Evolutionary conservation across 2,888 invertebrate genomes (phyloP), one percentile per base, ranked within the genome.

Genomic region (Norana najaformis): DNA sequence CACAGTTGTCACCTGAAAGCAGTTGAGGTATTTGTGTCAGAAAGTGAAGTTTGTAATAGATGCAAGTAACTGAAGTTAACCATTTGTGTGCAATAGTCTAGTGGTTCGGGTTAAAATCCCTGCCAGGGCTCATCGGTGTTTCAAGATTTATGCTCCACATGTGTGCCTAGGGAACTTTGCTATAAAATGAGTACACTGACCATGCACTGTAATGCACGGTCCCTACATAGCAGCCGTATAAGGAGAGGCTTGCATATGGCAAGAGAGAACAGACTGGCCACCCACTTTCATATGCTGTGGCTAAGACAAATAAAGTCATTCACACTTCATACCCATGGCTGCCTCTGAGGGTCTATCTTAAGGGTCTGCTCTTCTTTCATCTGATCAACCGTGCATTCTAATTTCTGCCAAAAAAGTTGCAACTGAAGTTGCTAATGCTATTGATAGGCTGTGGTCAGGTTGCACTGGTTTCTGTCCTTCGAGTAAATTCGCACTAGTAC

Each of bases 1-100:
- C 90, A 90, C 69, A 23, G 30, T 13, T 36, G 16, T 35, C 90
- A 90, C 69, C n/a, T 90, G 36, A 88, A 88, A 82, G 88, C 90
- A 38, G 34, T 90, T 34, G 69, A 69, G 82, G 90, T 88, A 47
- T 53, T 47, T 83, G 14, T 23, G 83, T 35, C 82, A 39, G n/a
- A n/a, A 34, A 41, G 11, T 39, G 18, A 88, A 38, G n/a, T 88
- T 39, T 88, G 30, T 88, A 34, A 18, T 14, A n/a, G 89, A 47
- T 89, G 30, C 69, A 69, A 69, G 69, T n/a, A n/a, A n/a, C n/a
- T n/a, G 69, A 69, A n/a, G n/a, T n/a, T 30, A 69, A 69, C 30
- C 53, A 53, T 30, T 47, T 89, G 6, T 20, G 20, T 69, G 69
- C n/a, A 3, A 30, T 41, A 41, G 41, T 41, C 8, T 41, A 18